Evolutionary conservation across 2,113 vertebrate species (phyloP), one percentile per base, ranked within the genome.

Genomic region (Camelus bactrianus): DNA sequence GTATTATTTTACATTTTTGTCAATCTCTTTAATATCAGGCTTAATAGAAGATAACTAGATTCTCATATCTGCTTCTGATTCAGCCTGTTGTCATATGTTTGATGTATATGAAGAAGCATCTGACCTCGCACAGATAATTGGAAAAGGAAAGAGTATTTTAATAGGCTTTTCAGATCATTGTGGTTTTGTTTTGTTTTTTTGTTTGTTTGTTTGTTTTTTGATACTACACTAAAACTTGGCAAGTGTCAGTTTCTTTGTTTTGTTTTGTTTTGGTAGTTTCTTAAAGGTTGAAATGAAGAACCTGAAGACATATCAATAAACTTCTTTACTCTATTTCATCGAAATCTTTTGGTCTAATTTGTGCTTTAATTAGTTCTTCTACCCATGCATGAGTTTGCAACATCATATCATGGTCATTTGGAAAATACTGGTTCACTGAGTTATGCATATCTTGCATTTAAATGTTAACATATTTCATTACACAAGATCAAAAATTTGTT

Each of bases 271-370:
- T 89, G 35, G n/a, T 87, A 73, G 62, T 95, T 91, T 84, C 88
- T 79, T 89, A 95, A 89, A 84, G 28, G 35, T 96, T 96, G 82
- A 75, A 46, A 26, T 90, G 52, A 85, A 48, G 75, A 94, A 89
- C 81, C 80, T 70, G 79, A 96, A 94, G 52, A 32, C 30, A 11
- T 54, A 13, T n/a, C 30, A 64, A 6, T 62, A 70, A 79, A 67
- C 60, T 82, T 96, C 93, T 94, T 52, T 95, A 22, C n/a, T 94
- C 28, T 86, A 56, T 88, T 93, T 88, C 46, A 70, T 77, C 89
- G 76, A 92, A 80, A 81, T 94, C 38, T 88, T 15, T 60, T 50
- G 42, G 42, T 94, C 56, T 96, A 26, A 13, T 82, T 73, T 87
- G 52, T 5, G 65, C 32, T 84, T 95, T 79, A 54, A 89, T 52